Evolutionary conservation across 1,140 invertebrate species (phyloP), one percentile per base, ranked within the genome.

Genomic region (Metopolophium dirhodum): DNA sequence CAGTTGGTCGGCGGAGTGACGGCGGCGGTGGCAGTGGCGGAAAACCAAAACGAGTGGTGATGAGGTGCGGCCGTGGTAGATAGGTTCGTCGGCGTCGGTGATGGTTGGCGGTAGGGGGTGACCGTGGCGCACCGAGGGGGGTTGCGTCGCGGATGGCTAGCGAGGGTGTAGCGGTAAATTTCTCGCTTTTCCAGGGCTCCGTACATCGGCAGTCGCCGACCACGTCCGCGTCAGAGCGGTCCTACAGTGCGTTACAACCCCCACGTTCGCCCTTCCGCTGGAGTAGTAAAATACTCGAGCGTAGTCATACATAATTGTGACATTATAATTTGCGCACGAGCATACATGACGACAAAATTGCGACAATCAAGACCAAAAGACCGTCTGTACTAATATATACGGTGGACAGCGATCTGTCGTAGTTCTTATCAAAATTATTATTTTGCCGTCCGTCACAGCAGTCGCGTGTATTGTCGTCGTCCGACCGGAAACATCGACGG

Each of bases 401-500:
- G 14, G 30, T 77, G 61, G 30, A 18, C 61, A 4, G 3, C 30
- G 61, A 45, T 86, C 85, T 41, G 83, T 90, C 35, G 51, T 54
- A n/a, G 20, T 90, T 14, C 14, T 90, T 37, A n/a, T 90, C 45
- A 30, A 45, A 18, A 49, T n/a, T 77, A n/a, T 77, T 77, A 77
- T 35, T 77, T 18, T 14, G 47, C 86, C 30, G 35, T 20, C 47
- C 18, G n/a, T 54, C 87, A 22, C 87, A 22, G 6, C 87, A 22
- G 9, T 54, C 49, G 49, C 18, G 37, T 45, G 83, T 85, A 41
- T 85, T 26, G 88, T 68, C 89, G 89, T 51, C 77, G 90, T 77
- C 90, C 90, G 90, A 92, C 90, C 90, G 77, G 90, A 92, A 92
- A 92, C 61, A 92, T 92, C 90, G 90, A 92, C 90, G 90, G n/a